Evolutionary conservation across 1,140 invertebrate species (phyloP).

Genomic region (Goniozus legneri): DNA sequence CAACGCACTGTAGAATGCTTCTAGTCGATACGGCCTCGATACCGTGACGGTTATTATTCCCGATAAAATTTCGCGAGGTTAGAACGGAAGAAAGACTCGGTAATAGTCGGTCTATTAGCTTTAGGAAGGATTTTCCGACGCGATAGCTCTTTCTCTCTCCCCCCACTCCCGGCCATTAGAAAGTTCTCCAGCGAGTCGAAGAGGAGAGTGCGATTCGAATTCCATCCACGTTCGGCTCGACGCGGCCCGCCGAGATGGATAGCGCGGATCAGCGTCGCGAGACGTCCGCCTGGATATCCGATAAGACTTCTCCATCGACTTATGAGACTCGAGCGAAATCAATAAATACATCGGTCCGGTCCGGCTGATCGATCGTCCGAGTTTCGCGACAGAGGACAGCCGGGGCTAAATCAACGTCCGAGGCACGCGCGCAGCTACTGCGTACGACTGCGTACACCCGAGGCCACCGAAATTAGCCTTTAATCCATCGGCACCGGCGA

Average conservation of each 20-base stretch:
- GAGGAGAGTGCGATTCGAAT: conserved; percentile 23
- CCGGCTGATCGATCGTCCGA: too few relatives aligned
- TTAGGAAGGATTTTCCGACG: conserved; percentile 14
- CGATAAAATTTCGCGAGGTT: conserved; percentile 18
- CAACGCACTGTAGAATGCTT: too few relatives aligned
- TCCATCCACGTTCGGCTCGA: conserved; percentile 18
- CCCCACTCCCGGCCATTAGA: conserved; percentile 13
- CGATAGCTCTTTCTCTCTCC: background rate
- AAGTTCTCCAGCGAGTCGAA: conserved; percentile 16
- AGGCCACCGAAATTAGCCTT: too few relatives aligned
- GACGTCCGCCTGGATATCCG: background rate
- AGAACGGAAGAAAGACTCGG: conserved; percentile 4
- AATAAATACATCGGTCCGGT: conserved; percentile 1
- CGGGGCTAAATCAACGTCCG: too few relatives aligned
- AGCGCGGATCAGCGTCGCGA: conserved; percentile 14
- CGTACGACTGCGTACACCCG: too few relatives aligned
- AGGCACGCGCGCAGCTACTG: too few relatives aligned
- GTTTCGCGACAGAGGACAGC: too few relatives aligned
- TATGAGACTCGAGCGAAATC: conserved; percentile 11
- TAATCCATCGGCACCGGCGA: too few relatives aligned
- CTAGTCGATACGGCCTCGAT: conserved; percentile 10
- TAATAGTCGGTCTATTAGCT: conserved; percentile 18
- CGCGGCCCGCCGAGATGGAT: conserved; percentile 14
- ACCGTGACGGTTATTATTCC: conserved; percentile 19
- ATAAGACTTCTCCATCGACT: background rate